Evolutionary conservation across 2,113 vertebrate species (phyloP).

Genomic region (Rhynchopsitta pachyrhyncha): DNA sequence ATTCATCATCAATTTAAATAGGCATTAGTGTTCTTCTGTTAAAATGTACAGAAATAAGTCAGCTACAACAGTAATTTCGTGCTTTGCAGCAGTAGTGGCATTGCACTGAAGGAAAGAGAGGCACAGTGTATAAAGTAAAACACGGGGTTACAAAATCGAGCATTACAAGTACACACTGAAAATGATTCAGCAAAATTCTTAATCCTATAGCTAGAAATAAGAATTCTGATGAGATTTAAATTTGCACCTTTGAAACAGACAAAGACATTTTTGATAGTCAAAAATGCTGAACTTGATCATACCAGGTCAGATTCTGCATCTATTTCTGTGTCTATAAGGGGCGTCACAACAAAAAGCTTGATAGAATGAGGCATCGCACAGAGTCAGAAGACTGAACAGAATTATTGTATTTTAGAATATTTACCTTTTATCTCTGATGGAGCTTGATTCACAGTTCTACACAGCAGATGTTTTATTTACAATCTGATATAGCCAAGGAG

Average conservation of each 20-base stretch:
- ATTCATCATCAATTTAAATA: background rate
- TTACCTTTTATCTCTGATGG: background rate
- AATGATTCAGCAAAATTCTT: background rate
- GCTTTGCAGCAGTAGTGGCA: background rate
- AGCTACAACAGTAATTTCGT: background rate
- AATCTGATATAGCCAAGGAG: background rate
- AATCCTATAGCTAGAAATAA: background rate
- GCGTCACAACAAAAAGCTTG: background rate
- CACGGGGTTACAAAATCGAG: background rate
- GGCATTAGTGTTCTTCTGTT: background rate
- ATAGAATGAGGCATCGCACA: background rate
- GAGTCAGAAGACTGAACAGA: background rate
- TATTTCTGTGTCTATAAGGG: background rate
- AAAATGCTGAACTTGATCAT: background rate
- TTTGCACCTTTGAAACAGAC: background rate
- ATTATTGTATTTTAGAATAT: background rate
- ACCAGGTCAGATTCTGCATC: background rate
- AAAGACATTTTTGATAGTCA: background rate
- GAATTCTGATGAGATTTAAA: background rate
- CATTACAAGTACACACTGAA: background rate
- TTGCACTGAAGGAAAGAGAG: background rate
- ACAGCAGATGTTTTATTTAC: background rate
- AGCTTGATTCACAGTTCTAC: background rate
- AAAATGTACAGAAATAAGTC: background rate
- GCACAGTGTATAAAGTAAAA: background rate